Evolutionary conservation across 2,888 invertebrate genomes (phyloP).

Genomic region (Helobdella robusta): DNA sequence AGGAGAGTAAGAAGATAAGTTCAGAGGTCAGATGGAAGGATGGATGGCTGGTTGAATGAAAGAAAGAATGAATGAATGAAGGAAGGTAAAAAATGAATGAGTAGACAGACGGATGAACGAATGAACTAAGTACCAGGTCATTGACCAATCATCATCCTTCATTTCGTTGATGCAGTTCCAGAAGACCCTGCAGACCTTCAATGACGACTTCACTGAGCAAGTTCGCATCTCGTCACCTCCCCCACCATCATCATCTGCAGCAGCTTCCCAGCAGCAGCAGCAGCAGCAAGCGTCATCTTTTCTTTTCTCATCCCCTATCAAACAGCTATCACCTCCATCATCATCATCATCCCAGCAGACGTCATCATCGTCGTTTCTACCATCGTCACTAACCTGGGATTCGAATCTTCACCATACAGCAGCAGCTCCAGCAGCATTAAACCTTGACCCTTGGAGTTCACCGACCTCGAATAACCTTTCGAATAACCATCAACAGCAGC

Average conservation of each 20-base stretch:
- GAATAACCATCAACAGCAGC: too few species aligned
- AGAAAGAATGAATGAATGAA: not conserved
- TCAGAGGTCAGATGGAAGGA: slow-evolving; percentile 36
- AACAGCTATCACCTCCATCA: too few species aligned
- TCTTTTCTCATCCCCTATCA: too few species aligned
- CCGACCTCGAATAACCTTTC: too few species aligned
- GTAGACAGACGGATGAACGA: not conserved
- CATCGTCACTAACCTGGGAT: slow-evolving; percentile 46
- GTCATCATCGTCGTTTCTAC: slow-evolving; percentile 30
- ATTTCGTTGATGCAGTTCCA: slow-evolving; percentile 8
- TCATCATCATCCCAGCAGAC: too few species aligned
- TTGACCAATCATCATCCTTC: not conserved
- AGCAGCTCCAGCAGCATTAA: slow-evolving; percentile 31
- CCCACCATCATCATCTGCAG: too few species aligned
- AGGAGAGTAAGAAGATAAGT: slow-evolving; percentile 60
- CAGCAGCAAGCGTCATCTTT: too few species aligned
- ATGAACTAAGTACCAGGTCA: too few species aligned
- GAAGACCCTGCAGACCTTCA: not conserved
- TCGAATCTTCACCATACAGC: slow-evolving; percentile 22
- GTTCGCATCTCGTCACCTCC: not conserved
- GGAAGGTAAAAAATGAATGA: not conserved
- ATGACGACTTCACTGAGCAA: not conserved
- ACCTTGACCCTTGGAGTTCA: slow-evolving; percentile 30
- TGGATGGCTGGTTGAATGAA: too few species aligned
- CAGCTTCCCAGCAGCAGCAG: too few species aligned